Percentiles rank a stretch among this genome's conserved stretches.
These are phyloP conservation scores for Periophthalmus modestus DNA, from an alignment of 2,113 vertebrate species.

Conservation along the genomic window DNA sequence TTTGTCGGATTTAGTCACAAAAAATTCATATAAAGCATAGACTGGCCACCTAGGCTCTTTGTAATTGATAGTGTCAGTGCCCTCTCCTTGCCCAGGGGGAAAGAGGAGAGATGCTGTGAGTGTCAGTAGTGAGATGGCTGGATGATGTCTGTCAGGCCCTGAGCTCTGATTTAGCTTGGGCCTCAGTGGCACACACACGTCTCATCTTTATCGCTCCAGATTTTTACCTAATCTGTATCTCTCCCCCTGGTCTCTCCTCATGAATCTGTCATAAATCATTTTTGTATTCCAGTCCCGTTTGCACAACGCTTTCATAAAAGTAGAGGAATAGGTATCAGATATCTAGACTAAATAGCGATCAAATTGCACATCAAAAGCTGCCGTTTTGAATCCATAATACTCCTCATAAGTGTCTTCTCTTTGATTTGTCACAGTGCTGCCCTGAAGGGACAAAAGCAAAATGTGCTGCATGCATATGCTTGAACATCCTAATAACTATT, in stretches of 20 bases:
- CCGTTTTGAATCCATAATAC: constrained; percentile 75
- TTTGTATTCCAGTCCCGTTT: constrained; percentile 74
- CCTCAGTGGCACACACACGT: constrained; percentile 75
- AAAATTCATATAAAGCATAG: constrained; percentile 48
- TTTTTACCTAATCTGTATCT: constrained; percentile 80
- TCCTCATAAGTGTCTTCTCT: constrained; percentile 69
- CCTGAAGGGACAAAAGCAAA: constrained; percentile 73
- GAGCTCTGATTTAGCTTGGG: constrained; percentile 73
- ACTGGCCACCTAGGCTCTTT: constrained; percentile 55
- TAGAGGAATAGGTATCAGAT: constrained; percentile 69
- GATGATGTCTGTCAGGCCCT: constrained; percentile 74
- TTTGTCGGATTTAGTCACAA: constrained; percentile 30
- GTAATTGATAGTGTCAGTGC: constrained; percentile 70
- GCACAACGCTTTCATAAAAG: constrained; percentile 76
- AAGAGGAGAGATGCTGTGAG: constrained; percentile 71
- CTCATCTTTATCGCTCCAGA: constrained; percentile 80
- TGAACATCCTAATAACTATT: constrained; percentile 69
- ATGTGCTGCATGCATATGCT: constrained; percentile 73
- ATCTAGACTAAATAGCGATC: constrained; percentile 69
- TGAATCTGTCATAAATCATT: constrained; percentile 81
- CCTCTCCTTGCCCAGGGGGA: constrained; percentile 64
- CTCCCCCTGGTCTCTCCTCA: constrained; percentile 76
- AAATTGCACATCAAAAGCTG: constrained; percentile 72
- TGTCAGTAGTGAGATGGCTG: constrained; percentile 70
- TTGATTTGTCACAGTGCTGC: constrained; percentile 69